Base-by-base conservation (phyloP, 2,113 vertebrate species). In the Bubo scandiacus region DNA sequence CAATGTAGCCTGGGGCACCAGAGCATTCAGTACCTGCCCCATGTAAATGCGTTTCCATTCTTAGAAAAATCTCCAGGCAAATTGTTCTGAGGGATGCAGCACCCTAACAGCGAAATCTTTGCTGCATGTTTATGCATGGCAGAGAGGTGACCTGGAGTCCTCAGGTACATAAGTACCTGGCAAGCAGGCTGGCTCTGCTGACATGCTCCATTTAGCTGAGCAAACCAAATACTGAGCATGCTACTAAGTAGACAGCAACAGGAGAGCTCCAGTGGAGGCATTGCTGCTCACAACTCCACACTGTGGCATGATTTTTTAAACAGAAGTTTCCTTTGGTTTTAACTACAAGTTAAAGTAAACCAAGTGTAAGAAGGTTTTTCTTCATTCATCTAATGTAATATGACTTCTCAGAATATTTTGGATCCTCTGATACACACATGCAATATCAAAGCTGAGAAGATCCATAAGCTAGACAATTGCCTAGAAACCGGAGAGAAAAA, bases 131-230 rank as follows among this genome's bases (percentile, higher is more conserved):
- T 61, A 21, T 5, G 21, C 10, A 1, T 3, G 40, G 81, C 43
- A 43, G 47, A 38, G 77, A 57, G 29, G 70, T 30, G 78, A 68
- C 32, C 59, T 2, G 61, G 55, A 67, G 40, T 11, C 45, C 63
- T 14, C 3, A 7, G 32, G 42, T 43, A 30, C 86, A 57, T 26
- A 61, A 27, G 18, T 1, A 9, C 26, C 20, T 9, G 51, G 63
- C 38, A 54, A 12, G 32, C 58, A 67, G 49, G 26, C 34, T 66
- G 80, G 3, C 32, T 45, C 51, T 45, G 3, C 15, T 0, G 3
- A 11, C 1, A 0, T 0, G 5, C 57, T 40, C 32, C 66, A 10
- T 6, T 38, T 3, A 29, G 40, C 45, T 2, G 20, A 30, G 52
- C 47, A 25, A 90, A n/a, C 5, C 52, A 2, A 42, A 26, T 4